Conservation (phyloP, 2,113 vertebrate species). For the Acinonyx jubatus region DNA sequence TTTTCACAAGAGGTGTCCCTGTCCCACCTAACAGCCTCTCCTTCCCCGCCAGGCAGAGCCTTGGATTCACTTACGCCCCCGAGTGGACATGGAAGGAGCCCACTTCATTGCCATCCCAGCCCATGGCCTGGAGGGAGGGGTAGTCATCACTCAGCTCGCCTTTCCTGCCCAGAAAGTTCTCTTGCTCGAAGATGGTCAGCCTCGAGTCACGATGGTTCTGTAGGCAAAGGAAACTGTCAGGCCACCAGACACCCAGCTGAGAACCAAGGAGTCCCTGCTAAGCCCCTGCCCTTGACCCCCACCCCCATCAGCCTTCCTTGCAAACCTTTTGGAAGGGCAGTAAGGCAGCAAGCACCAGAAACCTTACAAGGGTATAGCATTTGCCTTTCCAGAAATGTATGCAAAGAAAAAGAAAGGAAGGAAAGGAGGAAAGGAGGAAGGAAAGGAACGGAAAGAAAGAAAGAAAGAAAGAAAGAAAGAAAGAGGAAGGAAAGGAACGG, state of each 20-base stretch:
- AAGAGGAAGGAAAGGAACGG: too few species aligned
- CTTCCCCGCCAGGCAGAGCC: not conserved
- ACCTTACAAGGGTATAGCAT: not conserved
- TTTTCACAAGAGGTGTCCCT: not conserved
- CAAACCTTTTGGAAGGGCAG: not conserved
- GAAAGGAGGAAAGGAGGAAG: too few species aligned
- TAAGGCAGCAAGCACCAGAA: not conserved
- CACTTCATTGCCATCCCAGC: slow-evolving; percentile 94
- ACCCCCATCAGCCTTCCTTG: not conserved
- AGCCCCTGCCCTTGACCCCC: not conserved
- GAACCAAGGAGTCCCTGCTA: not conserved
- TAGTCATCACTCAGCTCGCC: slow-evolving; percentile 94
- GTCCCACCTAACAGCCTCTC: not conserved
- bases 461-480: too few species aligned
- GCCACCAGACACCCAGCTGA: rapidly evolving
- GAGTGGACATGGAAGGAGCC: slow-evolving; percentile 92
- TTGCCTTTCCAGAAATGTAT: not conserved
- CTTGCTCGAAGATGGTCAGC: slow-evolving; percentile 93
- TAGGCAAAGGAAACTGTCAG: not conserved
- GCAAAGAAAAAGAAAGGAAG: not conserved
- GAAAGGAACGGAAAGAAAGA: too few species aligned
- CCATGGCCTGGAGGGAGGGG: slow-evolving; percentile 94
- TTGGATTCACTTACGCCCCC: slow-evolving; percentile 90
- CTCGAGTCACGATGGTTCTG: slow-evolving; percentile 93
- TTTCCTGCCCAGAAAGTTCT: slow-evolving; percentile 95